Conservation (phyloP, 2,113 vertebrate genomes). For the Phainopepla nitens region DNA sequence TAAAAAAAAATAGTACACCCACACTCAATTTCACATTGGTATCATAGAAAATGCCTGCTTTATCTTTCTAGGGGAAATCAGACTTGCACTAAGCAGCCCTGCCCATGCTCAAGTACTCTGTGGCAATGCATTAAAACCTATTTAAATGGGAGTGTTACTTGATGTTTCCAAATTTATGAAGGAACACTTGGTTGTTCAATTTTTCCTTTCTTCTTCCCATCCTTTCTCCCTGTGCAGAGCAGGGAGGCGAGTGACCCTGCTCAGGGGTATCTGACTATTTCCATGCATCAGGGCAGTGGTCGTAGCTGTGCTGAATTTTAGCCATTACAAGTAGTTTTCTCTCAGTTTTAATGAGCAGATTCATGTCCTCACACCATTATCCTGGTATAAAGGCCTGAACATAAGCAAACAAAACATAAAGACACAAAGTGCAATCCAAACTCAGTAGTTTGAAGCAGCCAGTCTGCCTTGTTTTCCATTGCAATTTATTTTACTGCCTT, state of each 20-base stretch:
- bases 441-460: background rate
- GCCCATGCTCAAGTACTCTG: background rate
- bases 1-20: background rate
- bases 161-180: background rate
- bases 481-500: background rate
- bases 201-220: background rate
- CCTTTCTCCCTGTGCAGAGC: background rate
- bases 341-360: background rate
- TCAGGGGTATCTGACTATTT: fast-evolving
- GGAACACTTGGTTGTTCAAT: background rate
- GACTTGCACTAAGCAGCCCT: background rate
- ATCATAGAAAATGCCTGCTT: background rate
- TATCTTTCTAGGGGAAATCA: background rate
- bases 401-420: constrained; percentile 34
- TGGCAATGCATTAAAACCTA: background rate
- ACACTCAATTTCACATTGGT: background rate
- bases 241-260: background rate
- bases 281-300: fast-evolving
- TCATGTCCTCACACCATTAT: background rate
- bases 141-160: background rate
- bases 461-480: background rate
- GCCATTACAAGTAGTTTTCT: background rate
- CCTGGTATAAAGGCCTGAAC: background rate
- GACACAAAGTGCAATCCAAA: background rate
- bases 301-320: background rate